Percentiles rank a stretch among this genome's conserved stretches.
phyloP scores from a whole-genome alignment of 2,113 vertebrate species.

The Cyanistes caeruleus region DNA sequence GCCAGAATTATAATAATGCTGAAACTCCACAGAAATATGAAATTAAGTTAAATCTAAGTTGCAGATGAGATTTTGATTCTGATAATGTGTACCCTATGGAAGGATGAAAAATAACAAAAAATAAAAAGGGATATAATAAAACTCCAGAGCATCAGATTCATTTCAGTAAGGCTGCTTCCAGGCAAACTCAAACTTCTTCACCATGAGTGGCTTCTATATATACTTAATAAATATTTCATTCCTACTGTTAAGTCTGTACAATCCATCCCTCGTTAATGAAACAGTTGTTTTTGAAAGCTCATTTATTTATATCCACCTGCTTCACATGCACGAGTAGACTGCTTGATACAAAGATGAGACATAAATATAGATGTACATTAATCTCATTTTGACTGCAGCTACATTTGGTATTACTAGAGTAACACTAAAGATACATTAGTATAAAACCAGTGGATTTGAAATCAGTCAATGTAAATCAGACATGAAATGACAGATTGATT shows the following conservation, averaged over 20 bases:
- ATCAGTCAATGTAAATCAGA: neutral
- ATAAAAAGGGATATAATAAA: neutral
- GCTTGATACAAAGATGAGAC: neutral
- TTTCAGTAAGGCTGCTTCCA: neutral
- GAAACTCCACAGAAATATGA: neutral
- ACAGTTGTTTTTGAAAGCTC: conserved; percentile 41
- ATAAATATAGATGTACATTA: conserved; percentile 23
- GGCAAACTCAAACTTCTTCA: neutral
- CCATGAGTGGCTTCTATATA: neutral
- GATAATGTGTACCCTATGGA: neutral
- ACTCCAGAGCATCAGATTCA: neutral
- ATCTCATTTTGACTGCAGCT: conserved; percentile 12
- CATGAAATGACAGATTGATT: neutral
- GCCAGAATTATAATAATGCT: neutral
- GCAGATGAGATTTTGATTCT: neutral
- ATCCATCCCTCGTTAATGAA: conserved; percentile 36
- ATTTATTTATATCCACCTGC: conserved; percentile 46
- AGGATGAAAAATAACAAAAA: neutral
- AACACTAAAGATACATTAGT: neutral
- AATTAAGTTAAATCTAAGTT: neutral
- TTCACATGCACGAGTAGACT: neutral
- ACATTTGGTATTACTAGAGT: neutral
- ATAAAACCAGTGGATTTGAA: neutral
- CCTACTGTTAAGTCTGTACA: neutral
- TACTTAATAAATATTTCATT: conserved; percentile 45